Base-by-base conservation (phyloP, 1,140 invertebrate genomes). In the Wiebesia pumilae region DNA sequence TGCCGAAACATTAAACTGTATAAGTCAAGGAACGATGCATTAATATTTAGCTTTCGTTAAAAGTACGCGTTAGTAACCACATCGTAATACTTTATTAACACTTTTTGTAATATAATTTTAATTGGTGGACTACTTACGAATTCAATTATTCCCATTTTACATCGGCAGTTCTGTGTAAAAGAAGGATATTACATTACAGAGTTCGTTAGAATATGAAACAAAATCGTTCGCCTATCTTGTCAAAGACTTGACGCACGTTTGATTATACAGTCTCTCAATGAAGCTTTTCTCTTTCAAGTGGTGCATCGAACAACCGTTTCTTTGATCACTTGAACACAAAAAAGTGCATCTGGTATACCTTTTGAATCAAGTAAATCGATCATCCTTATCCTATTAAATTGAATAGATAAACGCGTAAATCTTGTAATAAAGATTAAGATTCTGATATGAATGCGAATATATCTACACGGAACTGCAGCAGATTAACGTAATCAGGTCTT, bases 321-420 rank as follows among this genome's bases (percentile, higher is more conserved):
- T 62, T 58, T 79, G 77, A 79, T 54, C 33, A 77, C 43, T 47
- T 14, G 40, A 77, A 79, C 54, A 54, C 3, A 35, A 79, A 54
- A 58, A 71, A 58, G 40, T 40, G 21, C 21, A 71, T 71, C 35
- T 71, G 69, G 30, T 38, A 16, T 79, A 54, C 78, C 78, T 38
- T 80, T 62, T 38, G 62, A 81, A 54, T 79, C 47, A 21, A 58
- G 78, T 38, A 58, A 35, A 80, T 80, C 78, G 51, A 80, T 80
- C 78, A 80, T 80, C 78, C 78, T 62, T 80, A 80, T 80, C 78
- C 78, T 38, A 80, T 80, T 80, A 80, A 80, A 80, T 75, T 75
- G 38, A 75, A 75, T 75, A 75, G 71, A 75, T 75, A 75, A 75
- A 43, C 40, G 71, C 38, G 33, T 75, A 75, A 75, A 75, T 75